Evolutionary conservation across 2,888 invertebrate genomes (phyloP).

Genomic region (Hipparchia sbordonii): DNA sequence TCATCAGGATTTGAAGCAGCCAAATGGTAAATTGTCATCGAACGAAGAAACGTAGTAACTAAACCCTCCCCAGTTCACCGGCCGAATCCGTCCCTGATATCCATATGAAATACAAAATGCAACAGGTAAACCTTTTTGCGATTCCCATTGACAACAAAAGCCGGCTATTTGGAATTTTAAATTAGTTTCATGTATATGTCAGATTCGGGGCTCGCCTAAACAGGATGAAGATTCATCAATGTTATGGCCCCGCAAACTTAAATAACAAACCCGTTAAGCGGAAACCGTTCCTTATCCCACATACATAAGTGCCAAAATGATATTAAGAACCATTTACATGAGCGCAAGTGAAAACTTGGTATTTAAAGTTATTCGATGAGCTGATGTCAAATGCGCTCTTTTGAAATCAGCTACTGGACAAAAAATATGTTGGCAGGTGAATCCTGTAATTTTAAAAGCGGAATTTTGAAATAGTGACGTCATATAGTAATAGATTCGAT

Average conservation of each 20-base stretch:
- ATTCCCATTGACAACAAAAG: constrained; percentile 64
- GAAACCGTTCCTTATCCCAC: constrained; percentile 24
- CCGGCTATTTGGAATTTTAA: constrained; percentile 76
- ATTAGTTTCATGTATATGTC: constrained; percentile 70
- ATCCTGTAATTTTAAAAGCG: constrained; percentile 70
- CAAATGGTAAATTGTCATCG: too few relatives aligned
- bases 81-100: constrained; percentile 36
- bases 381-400: constrained; percentile 67
- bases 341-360: constrained; percentile 31
- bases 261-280: constrained; percentile 19
- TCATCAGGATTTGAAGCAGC: too few relatives aligned
- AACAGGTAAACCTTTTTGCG: constrained; percentile 62
- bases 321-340: constrained; percentile 21
- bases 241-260: constrained; percentile 55
- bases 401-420: constrained; percentile 61
- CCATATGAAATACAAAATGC: constrained; percentile 57
- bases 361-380: constrained; percentile 63
- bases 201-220: constrained; percentile 69
- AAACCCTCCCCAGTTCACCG: neutral
- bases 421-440: constrained; percentile 76
- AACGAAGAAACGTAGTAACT: too few relatives aligned
- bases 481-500: constrained; percentile 44
- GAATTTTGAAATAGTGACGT: constrained; percentile 55
- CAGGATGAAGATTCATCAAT: constrained; percentile 73
- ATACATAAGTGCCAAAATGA: constrained; percentile 33